Conservation (phyloP, 2,797 vertebrate genomes). For the Cetoscarus ocellatus region DNA sequence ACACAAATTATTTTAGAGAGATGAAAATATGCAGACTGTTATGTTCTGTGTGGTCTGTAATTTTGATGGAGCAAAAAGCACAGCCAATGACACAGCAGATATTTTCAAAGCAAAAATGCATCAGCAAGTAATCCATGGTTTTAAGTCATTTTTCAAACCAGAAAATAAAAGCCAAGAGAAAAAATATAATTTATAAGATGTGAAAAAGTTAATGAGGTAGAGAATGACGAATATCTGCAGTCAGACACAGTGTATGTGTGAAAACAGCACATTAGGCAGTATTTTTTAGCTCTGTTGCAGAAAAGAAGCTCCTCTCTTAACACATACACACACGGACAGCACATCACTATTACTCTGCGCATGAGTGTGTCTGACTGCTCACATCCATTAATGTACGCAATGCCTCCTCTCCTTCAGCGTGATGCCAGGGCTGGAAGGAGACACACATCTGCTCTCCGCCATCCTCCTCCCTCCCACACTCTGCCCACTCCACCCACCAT, state of each 20-base stretch:
- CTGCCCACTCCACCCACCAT: slow-evolving; percentile 47
- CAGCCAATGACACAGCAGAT: slow-evolving; percentile 17
- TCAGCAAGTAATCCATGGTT: slow-evolving; percentile 43
- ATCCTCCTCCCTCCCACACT: slow-evolving; percentile 23
- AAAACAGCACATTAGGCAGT: slow-evolving; percentile 21
- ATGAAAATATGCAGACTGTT: background rate
- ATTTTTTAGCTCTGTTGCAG: slow-evolving; percentile 26
- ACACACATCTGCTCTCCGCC: slow-evolving; percentile 64
- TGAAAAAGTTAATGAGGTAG: slow-evolving; percentile 55
- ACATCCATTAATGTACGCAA: slow-evolving; percentile 41
- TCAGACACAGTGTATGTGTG: slow-evolving; percentile 34
- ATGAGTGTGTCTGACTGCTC: slow-evolving; percentile 29
- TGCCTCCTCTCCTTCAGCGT: slow-evolving; percentile 42
- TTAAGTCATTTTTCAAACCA: slow-evolving; percentile 30
- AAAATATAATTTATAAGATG: slow-evolving; percentile 25
- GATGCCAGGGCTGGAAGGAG: slow-evolving; percentile 51
- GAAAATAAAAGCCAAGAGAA: slow-evolving; percentile 28
- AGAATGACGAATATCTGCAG: slow-evolving; percentile 35
- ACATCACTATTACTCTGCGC: slow-evolving; percentile 4
- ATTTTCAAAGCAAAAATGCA: slow-evolving; percentile 44
- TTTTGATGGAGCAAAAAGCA: slow-evolving; percentile 11
- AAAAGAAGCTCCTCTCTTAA: slow-evolving; percentile 7
- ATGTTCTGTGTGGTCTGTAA: background rate
- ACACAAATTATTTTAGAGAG: background rate
- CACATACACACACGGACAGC: background rate